These are phyloP conservation scores for Brachyistius frenatus DNA, from an alignment of 2,113 vertebrate species.

Conservation along the genomic window DNA sequence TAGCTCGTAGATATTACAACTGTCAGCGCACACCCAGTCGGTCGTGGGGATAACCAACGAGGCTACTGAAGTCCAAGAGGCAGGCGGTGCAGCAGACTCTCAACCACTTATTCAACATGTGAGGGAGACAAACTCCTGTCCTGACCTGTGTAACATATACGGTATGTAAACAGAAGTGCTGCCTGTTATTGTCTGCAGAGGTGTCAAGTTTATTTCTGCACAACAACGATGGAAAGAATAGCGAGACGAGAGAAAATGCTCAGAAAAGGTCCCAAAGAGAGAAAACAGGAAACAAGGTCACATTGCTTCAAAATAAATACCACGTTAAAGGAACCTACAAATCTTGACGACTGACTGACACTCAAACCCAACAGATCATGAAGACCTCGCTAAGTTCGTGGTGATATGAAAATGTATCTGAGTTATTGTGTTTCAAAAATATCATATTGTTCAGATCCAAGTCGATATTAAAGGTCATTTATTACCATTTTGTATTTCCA, in stretches of 20 bases:
- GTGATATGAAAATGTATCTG: no score
- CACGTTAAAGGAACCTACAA: no score
- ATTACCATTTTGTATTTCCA: no score
- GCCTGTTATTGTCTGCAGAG: not conserved
- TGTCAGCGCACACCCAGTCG: constrained; percentile 23
- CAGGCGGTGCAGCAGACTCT: not conserved
- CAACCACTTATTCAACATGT: constrained; percentile 8
- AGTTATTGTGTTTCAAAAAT: no score
- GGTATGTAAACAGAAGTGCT: not conserved
- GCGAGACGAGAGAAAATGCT: not conserved
- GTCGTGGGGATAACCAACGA: constrained; percentile 6
- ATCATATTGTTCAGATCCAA: no score
- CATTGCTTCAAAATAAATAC: no score
- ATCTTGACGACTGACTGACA: no score
- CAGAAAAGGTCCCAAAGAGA: not conserved
- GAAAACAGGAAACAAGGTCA: not conserved
- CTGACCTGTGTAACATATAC: not conserved
- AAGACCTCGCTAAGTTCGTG: no score
- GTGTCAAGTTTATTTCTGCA: not conserved
- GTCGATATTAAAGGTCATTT: no score
- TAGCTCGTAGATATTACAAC: constrained; percentile 44
- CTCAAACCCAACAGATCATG: no score
- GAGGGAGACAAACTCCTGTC: not conserved
- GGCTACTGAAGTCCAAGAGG: constrained; percentile 38
- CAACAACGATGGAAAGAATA: not conserved